A percentile compares a stretch with the other conserved stretches of the same genome.
phyloP scores from a whole-genome alignment of 2,888 invertebrate species.

The Xestia c-nigrum region DNA sequence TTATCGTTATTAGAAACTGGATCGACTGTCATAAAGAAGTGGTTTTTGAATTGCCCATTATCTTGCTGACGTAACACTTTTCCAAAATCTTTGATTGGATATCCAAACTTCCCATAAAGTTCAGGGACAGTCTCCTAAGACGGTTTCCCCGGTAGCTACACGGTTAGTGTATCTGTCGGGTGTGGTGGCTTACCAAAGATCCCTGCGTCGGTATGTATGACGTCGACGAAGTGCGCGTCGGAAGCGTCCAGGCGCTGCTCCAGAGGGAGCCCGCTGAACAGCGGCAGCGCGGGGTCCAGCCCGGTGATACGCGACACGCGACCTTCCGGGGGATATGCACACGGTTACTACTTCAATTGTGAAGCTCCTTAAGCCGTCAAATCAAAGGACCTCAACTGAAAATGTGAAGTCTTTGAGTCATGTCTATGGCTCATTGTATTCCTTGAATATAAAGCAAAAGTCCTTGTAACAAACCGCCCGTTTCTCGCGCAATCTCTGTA shows the following conservation, averaged over 20 bases:
- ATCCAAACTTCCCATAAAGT: not conserved
- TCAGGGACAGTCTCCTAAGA: not conserved
- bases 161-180: not conserved
- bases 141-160: not conserved
- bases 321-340: constrained; percentile 66
- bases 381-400: not conserved
- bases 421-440: not conserved
- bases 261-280: constrained; percentile 89
- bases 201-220: constrained; percentile 92
- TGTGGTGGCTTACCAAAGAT: constrained; percentile 78
- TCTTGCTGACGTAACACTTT: not conserved
- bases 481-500: too few relatives aligned
- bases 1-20: not conserved
- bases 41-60: not conserved
- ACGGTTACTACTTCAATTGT: not conserved
- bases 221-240: constrained; percentile 92
- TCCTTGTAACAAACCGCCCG: not conserved
- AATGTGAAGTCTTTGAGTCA: not conserved
- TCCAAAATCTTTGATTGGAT: not conserved
- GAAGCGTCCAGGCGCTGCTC: constrained; percentile 88
- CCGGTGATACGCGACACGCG: constrained; percentile 91
- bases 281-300: constrained; percentile 91
- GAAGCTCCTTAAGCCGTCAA: not conserved
- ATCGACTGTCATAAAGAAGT: not conserved
- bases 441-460: not conserved